Percentiles rank a stretch among this genome's conserved stretches.
Evolutionary conservation across 2,797 vertebrate genomes (phyloP).

Genomic region (Oreochromis mossambicus): DNA sequence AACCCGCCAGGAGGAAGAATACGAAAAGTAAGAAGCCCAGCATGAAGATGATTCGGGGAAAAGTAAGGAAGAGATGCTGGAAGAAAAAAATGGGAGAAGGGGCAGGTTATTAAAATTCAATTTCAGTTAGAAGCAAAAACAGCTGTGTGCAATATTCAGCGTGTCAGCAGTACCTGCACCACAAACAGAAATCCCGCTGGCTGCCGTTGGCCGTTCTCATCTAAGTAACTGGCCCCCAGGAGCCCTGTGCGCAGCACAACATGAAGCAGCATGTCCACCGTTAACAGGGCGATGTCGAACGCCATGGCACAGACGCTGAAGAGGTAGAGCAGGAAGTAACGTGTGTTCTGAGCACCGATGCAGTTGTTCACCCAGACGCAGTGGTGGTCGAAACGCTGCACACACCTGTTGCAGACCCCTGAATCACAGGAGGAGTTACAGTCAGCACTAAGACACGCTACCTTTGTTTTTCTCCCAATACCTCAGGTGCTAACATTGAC

Average conservation of each 20-base stretch:
- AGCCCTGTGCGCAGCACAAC: conserved; percentile 76
- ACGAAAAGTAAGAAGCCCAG: conserved; percentile 90
- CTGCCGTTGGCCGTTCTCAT: conserved; percentile 77
- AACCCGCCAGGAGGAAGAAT: conserved; percentile 83
- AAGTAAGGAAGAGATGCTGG: conserved; percentile 93
- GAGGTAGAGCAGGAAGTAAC: conserved; percentile 89
- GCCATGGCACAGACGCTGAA: conserved; percentile 78
- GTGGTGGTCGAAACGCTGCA: conserved; percentile 96
- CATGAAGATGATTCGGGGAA: conserved; percentile 91
- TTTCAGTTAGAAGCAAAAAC: not conserved
- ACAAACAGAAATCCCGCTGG: conserved; percentile 76
- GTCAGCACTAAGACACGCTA: not conserved
- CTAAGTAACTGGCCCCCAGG: conserved; percentile 77
- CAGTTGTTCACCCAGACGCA: conserved; percentile 98
- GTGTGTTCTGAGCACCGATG: conserved; percentile 84
- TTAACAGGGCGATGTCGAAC: conserved; percentile 68
- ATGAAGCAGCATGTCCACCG: conserved; percentile 74
- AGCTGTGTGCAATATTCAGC: not conserved
- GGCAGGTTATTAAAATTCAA: not conserved
- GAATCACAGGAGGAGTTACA: not conserved
- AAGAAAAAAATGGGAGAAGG: not conserved
- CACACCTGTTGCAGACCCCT: conserved; percentile 87
- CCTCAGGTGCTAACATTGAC: not conserved
- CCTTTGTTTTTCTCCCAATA: not conserved
- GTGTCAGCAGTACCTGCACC: conserved; percentile 76